Conservation (phyloP, 2,797 vertebrate species). For the Leptoclinus maculatus region DNA sequence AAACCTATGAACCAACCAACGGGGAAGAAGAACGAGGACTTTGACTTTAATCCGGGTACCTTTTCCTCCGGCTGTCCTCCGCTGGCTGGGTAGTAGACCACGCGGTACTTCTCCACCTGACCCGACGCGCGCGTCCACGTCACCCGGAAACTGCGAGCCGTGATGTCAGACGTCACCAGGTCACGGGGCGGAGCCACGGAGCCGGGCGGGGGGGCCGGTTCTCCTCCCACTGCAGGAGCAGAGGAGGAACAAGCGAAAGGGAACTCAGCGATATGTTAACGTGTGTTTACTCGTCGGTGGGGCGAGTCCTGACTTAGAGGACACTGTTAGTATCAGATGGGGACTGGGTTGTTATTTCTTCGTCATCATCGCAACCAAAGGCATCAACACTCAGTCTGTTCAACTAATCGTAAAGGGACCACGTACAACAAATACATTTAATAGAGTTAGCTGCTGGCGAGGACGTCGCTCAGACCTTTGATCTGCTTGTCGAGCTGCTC, state of each 20-base stretch:
- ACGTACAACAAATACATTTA: too few species aligned
- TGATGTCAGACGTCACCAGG: constrained; percentile 91
- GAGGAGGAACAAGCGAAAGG: too few species aligned
- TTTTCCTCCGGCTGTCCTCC: constrained; percentile 95
- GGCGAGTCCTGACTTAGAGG: too few species aligned
- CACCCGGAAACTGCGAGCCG: constrained; percentile 93
- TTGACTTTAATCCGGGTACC: constrained; percentile 35
- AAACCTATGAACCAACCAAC: too few species aligned
- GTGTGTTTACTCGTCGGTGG: neutral
- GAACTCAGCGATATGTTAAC: too few species aligned
- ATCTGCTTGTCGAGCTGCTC: constrained; percentile 90
- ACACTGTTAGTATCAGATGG: too few species aligned
- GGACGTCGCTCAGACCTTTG: constrained; percentile 74
- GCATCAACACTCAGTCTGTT: neutral
- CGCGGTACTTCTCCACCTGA: constrained; percentile 94
- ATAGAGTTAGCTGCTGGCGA: too few species aligned
- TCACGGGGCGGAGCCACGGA: constrained; percentile 84
- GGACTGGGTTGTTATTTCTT: constrained; percentile 1
- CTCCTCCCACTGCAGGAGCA: constrained; percentile 50
- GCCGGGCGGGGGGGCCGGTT: constrained; percentile 46
- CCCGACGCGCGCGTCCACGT: constrained; percentile 91
- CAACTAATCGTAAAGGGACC: too few species aligned
- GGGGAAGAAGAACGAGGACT: too few species aligned
- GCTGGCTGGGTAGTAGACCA: constrained; percentile 93
- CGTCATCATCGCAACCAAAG: neutral